Percentiles rank a stretch among this genome's conserved stretches.
Evolutionary conservation across 2,113 vertebrate species (phyloP).

Genomic region (Nyctibius bracteatus): DNA sequence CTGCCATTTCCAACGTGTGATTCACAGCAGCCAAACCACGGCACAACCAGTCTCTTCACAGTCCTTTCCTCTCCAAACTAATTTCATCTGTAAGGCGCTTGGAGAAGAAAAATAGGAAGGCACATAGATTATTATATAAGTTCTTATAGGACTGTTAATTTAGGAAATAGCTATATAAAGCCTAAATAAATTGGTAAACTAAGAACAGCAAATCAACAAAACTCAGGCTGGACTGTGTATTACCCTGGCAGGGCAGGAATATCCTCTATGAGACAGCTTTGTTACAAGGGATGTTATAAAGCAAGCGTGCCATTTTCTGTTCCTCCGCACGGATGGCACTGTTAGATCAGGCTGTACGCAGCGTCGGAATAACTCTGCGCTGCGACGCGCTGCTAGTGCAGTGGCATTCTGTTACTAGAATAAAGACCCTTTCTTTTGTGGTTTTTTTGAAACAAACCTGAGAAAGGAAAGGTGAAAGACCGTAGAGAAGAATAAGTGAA

Average conservation of each 20-base stretch:
- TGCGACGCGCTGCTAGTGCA: rapidly evolving
- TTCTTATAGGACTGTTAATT: not conserved
- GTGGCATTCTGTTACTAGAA: not conserved
- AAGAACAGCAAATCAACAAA: not conserved
- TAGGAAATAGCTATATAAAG: not conserved
- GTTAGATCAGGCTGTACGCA: not conserved
- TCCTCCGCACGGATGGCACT: rapidly evolving
- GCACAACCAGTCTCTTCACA: not conserved
- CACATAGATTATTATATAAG: rapidly evolving
- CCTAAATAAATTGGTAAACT: not conserved
- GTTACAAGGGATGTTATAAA: not conserved
- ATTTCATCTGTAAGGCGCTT: not conserved
- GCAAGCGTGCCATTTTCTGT: not conserved
- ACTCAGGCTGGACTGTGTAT: not conserved
- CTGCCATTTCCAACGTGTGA: not conserved
- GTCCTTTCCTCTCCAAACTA: not conserved
- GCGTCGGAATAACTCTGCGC: not conserved
- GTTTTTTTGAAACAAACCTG: not conserved
- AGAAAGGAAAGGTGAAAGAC: not conserved
- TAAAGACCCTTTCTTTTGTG: not conserved
- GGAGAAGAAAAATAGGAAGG: not conserved
- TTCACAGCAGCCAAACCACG: not conserved
- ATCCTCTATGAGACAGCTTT: not conserved
- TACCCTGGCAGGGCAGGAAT: not conserved
- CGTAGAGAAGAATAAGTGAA: not conserved